Conservation (phyloP, 2,888 invertebrate genomes). For the Crematogaster levior region DNA sequence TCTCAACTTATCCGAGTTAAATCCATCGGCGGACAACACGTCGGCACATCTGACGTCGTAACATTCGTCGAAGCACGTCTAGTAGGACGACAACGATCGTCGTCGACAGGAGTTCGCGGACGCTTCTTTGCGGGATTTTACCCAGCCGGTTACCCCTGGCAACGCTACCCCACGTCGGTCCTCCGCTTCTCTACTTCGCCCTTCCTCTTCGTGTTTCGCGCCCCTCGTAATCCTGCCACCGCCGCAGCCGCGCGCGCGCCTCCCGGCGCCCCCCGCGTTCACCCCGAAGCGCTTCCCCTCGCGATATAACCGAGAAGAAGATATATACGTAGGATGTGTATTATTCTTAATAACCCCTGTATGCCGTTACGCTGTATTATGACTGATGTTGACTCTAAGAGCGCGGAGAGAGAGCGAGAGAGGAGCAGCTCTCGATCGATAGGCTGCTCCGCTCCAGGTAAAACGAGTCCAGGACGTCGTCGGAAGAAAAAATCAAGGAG, state of each 20-base stretch:
- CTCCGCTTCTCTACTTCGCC: conserved; percentile 58
- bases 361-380: conserved; percentile 84
- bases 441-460: conserved; percentile 67
- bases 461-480: conserved; percentile 11
- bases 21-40: neutral
- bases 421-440: conserved; percentile 76
- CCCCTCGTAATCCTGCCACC: conserved; percentile 53
- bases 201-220: conserved; percentile 52
- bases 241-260: conserved; percentile 13
- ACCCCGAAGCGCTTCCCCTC: conserved; percentile 60
- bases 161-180: conserved; percentile 76
- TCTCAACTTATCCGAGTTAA: neutral
- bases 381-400: conserved; percentile 85
- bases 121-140: conserved; percentile 85
- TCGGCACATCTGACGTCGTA: neutral
- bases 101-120: conserved; percentile 64
- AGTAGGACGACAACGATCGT: conserved; percentile 48
- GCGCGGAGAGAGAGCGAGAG: conserved; percentile 61
- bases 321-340: conserved; percentile 83
- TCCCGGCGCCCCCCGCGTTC: conserved; percentile 56
- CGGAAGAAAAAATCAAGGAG: neutral
- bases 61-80: neutral
- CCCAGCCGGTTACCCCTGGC: conserved; percentile 85
- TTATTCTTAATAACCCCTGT: conserved; percentile 85
- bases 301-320: conserved; percentile 64